Evolutionary conservation across 2,797 vertebrate species (phyloP).

Genomic region (Cygnus olor): DNA sequence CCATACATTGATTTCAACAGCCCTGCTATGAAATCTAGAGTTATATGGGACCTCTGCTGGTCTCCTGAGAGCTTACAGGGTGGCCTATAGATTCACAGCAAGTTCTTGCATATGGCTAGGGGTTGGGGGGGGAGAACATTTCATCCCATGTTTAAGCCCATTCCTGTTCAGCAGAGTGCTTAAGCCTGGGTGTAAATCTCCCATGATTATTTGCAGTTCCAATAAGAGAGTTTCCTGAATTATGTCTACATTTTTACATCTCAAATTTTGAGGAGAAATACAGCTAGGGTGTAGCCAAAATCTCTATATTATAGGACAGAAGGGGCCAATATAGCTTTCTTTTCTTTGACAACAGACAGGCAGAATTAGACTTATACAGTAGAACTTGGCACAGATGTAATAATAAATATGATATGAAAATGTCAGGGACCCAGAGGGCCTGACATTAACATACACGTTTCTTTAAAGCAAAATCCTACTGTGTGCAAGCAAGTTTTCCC

Average conservation of each 20-base stretch:
- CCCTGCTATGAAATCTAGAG: slow-evolving; percentile 14
- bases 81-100: slow-evolving; percentile 46
- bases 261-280: slow-evolving; percentile 31
- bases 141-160: slow-evolving; percentile 5
- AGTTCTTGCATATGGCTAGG: neutral
- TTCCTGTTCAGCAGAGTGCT: slow-evolving; percentile 1
- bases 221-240: slow-evolving; percentile 27
- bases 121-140: neutral
- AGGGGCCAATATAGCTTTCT: slow-evolving; percentile 29
- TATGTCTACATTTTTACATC: slow-evolving; percentile 33
- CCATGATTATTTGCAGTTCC: neutral
- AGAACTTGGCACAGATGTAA: slow-evolving; percentile 44
- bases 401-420: slow-evolving; percentile 51
- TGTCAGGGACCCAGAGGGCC: slow-evolving; percentile 19
- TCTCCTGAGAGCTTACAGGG: slow-evolving; percentile 51
- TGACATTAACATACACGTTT: neutral
- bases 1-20: slow-evolving; percentile 55
- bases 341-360: slow-evolving; percentile 30
- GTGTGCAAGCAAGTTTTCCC: neutral
- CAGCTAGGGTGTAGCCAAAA: slow-evolving; percentile 38
- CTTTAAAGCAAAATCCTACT: slow-evolving; percentile 48
- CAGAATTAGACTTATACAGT: slow-evolving; percentile 31
- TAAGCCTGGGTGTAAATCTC: slow-evolving; percentile 26
- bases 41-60: slow-evolving; percentile 31
- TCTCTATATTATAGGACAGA: neutral